A percentile compares a stretch with the other conserved stretches of the same genome.
Evolutionary conservation across 37 sponge, comb jelly and placozoan species (phyloP).

Genomic region (Theonella swinhoei): DNA sequence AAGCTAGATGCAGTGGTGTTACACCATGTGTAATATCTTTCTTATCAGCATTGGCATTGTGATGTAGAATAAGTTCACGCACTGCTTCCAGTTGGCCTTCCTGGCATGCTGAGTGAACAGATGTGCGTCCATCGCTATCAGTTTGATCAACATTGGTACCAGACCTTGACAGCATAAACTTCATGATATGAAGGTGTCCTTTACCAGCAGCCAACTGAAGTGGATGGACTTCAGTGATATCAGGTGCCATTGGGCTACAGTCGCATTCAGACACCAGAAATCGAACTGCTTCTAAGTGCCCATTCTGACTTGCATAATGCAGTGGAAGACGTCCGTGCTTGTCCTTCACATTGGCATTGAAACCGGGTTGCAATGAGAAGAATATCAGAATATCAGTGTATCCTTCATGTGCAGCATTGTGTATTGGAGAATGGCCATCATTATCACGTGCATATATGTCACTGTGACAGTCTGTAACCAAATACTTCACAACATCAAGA

Average conservation of each 20-base stretch:
- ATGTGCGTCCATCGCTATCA: slow-evolving; percentile 26
- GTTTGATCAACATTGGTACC: not conserved
- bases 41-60: not conserved
- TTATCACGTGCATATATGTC: slow-evolving; percentile 7
- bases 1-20: slow-evolving; percentile 44
- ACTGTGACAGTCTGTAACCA: slow-evolving; percentile 15
- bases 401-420: slow-evolving; percentile 34
- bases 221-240: not conserved
- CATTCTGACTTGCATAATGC: slow-evolving; percentile 32
- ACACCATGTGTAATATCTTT: slow-evolving; percentile 19
- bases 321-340: slow-evolving; percentile 26
- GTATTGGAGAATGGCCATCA: slow-evolving; percentile 22
- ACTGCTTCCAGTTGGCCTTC: slow-evolving; percentile 24
- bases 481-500: slow-evolving; percentile 22
- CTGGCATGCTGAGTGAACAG: slow-evolving; percentile 35
- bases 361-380: not conserved
- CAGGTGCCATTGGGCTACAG: not conserved
- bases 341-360: not conserved
- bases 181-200: slow-evolving; percentile 20
- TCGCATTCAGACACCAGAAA: not conserved
- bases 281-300: not conserved
- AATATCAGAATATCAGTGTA: not conserved
- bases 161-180: not conserved
- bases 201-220: slow-evolving; percentile 19
- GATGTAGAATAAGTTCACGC: slow-evolving; percentile 16